Base-by-base conservation (phyloP, 1,140 invertebrate genomes). In the Heliconius hermathena region DNA sequence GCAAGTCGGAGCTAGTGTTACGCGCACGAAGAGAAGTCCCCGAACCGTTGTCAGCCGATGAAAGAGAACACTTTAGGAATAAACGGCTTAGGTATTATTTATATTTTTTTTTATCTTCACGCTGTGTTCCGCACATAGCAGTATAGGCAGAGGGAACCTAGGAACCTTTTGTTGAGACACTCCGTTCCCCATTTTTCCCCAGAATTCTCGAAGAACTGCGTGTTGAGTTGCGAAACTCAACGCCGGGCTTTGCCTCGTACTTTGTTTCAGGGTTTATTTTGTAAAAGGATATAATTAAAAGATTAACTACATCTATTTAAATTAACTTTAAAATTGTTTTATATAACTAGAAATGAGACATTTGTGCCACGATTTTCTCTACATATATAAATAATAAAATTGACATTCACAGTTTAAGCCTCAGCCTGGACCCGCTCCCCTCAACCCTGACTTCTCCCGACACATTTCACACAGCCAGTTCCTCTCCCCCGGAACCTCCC, bases 401-500 rank as follows among this genome's bases (percentile, higher is more conserved):
- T 46, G 13, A 46, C 13, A 13, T 46, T 13, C 41, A 2, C 86
- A 93, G 91, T 74, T 74, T 93, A 8, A 91, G 90, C 73, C 85
- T 93, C 5, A 91, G 90, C 71, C 81, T 93, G 36, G 91, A 92
- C 71, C 90, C 90, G 11, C 85, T 91, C 2, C 84, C 88, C 18
- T 87, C 87, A 9, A 95, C 95, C 0, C 83, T 95, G 36, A 95
- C 95, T 54, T 96, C 96, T 3, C 95, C 87, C 46, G 97, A 97
- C 83, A 97, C 97, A 0, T 97, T 97, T 87, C 97, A 97, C 89
- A 97, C 97, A n/a, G 97, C 97, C 0, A 91, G 95, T 22, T 96
- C 95, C 80, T 88, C 91, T 84, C 92, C 89, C 91, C 85, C 92
- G 88, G 60, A 88, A 86, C 78, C 77, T 5, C 13, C 66, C 84